Conservation (phyloP, 2,113 vertebrate species). For the Bufo bufo region DNA sequence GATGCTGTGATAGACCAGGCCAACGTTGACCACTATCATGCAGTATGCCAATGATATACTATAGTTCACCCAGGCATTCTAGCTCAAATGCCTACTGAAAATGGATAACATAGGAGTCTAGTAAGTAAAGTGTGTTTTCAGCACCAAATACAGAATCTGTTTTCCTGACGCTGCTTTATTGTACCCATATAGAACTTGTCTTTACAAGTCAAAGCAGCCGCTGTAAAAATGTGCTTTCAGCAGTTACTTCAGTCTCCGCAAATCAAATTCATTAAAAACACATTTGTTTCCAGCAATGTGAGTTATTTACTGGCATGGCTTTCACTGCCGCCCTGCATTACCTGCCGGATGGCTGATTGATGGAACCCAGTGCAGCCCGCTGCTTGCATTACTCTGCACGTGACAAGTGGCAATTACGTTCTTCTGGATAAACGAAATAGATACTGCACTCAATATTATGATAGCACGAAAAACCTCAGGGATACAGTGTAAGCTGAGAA, state of each 20-base stretch:
- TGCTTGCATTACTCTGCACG: constrained; percentile 66
- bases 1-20: no score
- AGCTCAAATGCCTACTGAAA: no score
- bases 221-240: constrained; percentile 61
- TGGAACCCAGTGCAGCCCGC: constrained; percentile 66
- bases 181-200: constrained; percentile 54
- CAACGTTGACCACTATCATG: no score
- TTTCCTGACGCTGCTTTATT: neutral
- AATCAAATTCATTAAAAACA: constrained; percentile 77
- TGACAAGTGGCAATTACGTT: constrained; percentile 67
- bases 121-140: no score
- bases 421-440: constrained; percentile 63
- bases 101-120: no score
- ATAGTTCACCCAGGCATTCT: no score
- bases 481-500: neutral
- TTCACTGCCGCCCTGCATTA: constrained; percentile 75
- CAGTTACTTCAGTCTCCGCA: constrained; percentile 67
- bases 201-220: constrained; percentile 61
- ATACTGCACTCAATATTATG: constrained; percentile 41
- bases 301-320: constrained; percentile 71
- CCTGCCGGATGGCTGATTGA: constrained; percentile 70
- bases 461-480: neutral
- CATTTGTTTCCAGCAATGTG: constrained; percentile 70
- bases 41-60: no score
- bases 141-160: neutral